Conservation (phyloP, 1,140 invertebrate genomes). For the Gryon sp. region DNA sequence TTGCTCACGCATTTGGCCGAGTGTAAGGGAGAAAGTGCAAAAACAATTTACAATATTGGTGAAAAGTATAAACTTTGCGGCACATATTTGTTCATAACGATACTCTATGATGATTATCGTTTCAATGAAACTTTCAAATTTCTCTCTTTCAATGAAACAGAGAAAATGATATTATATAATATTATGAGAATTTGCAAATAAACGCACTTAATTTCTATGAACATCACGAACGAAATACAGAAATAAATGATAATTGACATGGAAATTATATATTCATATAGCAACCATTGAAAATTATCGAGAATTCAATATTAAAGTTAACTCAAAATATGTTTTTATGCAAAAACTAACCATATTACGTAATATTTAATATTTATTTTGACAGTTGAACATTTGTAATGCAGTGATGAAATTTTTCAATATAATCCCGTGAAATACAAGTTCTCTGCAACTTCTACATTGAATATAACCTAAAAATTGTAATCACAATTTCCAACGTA, state of each 20-base stretch:
- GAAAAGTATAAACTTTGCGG: constrained; percentile 31
- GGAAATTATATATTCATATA: constrained; percentile 24
- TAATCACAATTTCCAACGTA: too few relatives aligned
- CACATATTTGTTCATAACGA: constrained; percentile 11
- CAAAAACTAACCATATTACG: too few relatives aligned
- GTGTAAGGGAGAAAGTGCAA: constrained; percentile 25
- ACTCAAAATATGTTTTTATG: too few relatives aligned
- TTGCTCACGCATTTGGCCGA: constrained; percentile 6
- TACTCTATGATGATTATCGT: constrained; percentile 32
- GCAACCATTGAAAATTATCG: too few relatives aligned
- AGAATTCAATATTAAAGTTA: not conserved
- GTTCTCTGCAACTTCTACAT: too few relatives aligned
- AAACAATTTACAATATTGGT: constrained; percentile 39
- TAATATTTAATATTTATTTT: too few relatives aligned
- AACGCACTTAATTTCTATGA: constrained; percentile 20
- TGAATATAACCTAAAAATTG: too few relatives aligned
- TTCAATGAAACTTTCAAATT: constrained; percentile 24
- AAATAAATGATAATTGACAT: constrained; percentile 25
- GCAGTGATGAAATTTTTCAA: too few relatives aligned
- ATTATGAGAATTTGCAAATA: constrained; percentile 37
- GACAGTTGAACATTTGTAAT: too few relatives aligned
- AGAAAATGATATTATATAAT: constrained; percentile 9
- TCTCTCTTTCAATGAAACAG: too few relatives aligned
- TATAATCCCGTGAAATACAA: too few relatives aligned
- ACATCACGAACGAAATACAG: constrained; percentile 21